Percentiles rank a stretch among this genome's conserved stretches.
Evolutionary conservation across 2,797 vertebrate genomes (phyloP).

Genomic region (Coregonus ussuriensis): DNA sequence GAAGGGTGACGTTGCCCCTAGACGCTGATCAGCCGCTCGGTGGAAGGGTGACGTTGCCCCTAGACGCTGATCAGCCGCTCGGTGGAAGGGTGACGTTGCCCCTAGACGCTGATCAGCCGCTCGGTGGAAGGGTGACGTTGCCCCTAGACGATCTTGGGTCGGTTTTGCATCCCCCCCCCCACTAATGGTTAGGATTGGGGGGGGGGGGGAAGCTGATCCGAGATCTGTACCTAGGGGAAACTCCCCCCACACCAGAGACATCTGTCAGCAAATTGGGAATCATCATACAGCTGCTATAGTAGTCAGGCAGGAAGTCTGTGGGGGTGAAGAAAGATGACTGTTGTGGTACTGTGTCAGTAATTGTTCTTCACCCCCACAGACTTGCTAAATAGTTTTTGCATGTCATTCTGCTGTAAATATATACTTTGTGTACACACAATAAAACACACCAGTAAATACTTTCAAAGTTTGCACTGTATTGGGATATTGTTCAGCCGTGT

Average conservation of each 20-base stretch:
- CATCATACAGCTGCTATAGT: no score
- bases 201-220: no score
- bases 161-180: background rate
- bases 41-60: background rate
- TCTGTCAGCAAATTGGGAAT: no score
- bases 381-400: no score
- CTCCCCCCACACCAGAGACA: no score
- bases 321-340: no score
- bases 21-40: background rate
- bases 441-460: slow-evolving; percentile 36
- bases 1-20: background rate
- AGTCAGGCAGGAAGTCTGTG: no score
- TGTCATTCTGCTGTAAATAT: slow-evolving; percentile 32
- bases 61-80: background rate
- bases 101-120: background rate
- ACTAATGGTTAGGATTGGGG: background rate
- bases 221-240: background rate
- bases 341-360: no score
- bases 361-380: no score
- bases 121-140: no score
- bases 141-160: background rate
- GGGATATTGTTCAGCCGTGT: slow-evolving; percentile 76
- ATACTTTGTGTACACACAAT: slow-evolving; percentile 51
- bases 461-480: slow-evolving; percentile 73
- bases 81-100: background rate